phyloP scores from a whole-genome alignment of 2,113 vertebrate species.

The Rhineura floridana region DNA sequence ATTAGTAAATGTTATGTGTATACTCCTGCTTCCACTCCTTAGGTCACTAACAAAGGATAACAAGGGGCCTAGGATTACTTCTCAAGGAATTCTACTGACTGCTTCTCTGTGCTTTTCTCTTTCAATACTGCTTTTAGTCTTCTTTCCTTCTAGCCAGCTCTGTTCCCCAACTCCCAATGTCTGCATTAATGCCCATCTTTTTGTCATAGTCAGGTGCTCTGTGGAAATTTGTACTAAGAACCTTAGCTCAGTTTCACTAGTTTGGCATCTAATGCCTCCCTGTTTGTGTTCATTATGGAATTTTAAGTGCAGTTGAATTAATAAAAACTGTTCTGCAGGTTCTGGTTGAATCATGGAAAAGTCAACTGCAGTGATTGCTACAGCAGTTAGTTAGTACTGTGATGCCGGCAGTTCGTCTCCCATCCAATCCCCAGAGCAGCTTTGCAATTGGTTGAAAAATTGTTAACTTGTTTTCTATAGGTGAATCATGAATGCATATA shows the following conservation, averaged over 20 bases:
- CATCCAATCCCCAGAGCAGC: too few species aligned
- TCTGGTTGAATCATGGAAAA: too few species aligned
- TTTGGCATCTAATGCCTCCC: neutral
- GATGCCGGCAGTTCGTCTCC: too few species aligned
- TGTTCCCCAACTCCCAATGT: neutral
- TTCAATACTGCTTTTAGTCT: neutral
- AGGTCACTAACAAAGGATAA: neutral
- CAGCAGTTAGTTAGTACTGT: too few species aligned
- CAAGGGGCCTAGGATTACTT: neutral
- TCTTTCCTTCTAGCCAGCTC: neutral
- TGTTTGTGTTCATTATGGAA: neutral
- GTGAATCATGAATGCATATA: too few species aligned
- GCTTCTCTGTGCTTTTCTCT: neutral
- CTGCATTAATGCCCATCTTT: neutral
- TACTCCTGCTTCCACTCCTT: neutral
- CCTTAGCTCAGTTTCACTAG: neutral
- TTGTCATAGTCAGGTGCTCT: neutral
- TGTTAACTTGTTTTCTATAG: too few species aligned
- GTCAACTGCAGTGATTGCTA: too few species aligned
- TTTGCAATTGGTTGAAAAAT: too few species aligned
- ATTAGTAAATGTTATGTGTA: neutral
- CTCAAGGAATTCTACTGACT: neutral
- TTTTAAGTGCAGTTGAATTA: too few species aligned
- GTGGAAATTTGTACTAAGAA: neutral
- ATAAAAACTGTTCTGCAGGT: too few species aligned